Percentiles rank a stretch among this genome's conserved stretches.
These are phyloP conservation scores for Cosmia trapezina DNA, from an alignment of 2,888 invertebrate genomes.

Conservation along the genomic window DNA sequence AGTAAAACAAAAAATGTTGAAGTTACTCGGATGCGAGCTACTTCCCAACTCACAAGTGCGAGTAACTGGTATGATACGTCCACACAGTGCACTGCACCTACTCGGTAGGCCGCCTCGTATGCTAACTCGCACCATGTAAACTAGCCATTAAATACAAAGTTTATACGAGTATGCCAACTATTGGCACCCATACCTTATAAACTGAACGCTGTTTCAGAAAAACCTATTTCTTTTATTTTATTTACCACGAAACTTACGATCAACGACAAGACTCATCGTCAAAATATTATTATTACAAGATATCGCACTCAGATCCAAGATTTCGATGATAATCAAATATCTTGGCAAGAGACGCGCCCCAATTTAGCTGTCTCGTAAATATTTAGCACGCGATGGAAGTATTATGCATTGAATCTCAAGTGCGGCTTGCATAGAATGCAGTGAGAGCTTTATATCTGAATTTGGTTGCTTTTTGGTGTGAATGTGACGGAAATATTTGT, in stretches of 20 bases:
- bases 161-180: too few relatives aligned
- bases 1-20: too few relatives aligned
- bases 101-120: too few relatives aligned
- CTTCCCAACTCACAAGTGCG: too few relatives aligned
- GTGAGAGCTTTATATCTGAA: neutral
- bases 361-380: conserved; percentile 57
- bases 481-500: neutral
- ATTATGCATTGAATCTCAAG: conserved; percentile 35
- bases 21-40: too few relatives aligned
- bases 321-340: conserved; percentile 52
- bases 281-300: conserved; percentile 19
- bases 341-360: conserved; percentile 44
- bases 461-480: neutral
- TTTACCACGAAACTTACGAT: neutral
- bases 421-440: conserved; percentile 32
- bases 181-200: neutral
- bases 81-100: too few relatives aligned
- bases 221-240: neutral
- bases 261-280: neutral
- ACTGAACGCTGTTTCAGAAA: neutral
- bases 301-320: conserved; percentile 30
- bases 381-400: conserved; percentile 40
- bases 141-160: too few relatives aligned
- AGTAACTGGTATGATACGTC: too few relatives aligned
- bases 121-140: too few relatives aligned